Percentiles rank a stretch among this genome's conserved stretches.
Evolutionary conservation across 2,113 vertebrate genomes (phyloP).

Genomic region (Alethe castanea): DNA sequence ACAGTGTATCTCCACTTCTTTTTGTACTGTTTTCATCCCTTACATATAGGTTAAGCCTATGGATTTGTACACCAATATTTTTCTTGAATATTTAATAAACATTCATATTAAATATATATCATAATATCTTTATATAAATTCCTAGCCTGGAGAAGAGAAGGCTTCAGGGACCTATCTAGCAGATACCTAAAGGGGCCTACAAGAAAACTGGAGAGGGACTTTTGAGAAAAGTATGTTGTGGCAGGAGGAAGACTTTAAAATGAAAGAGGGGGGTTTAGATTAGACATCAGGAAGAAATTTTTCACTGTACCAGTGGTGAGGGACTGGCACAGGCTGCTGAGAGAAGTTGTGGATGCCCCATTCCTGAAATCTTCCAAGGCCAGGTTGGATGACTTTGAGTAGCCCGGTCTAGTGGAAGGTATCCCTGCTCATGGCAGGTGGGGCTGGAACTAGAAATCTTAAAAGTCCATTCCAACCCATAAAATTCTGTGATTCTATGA

Average conservation of each 20-base stretch:
- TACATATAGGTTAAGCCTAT: neutral
- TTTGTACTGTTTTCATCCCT: neutral
- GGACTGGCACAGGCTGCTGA: neutral
- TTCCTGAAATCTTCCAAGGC: neutral
- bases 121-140: neutral
- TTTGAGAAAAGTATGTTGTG: neutral
- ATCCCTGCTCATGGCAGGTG: neutral
- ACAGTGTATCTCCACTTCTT: neutral
- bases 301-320: neutral
- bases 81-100: neutral
- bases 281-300: neutral
- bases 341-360: neutral
- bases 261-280: neutral
- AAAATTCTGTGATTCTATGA: neutral
- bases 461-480: neutral
- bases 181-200: neutral
- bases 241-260: neutral
- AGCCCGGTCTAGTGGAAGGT: neutral
- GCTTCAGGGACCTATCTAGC: neutral
- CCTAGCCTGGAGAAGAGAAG: neutral
- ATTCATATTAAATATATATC: neutral
- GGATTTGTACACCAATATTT: neutral
- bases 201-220: neutral
- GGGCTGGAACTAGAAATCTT: neutral
- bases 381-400: neutral